Base-by-base conservation (phyloP, 2,797 vertebrate genomes). In the Salmo trutta region DNA sequence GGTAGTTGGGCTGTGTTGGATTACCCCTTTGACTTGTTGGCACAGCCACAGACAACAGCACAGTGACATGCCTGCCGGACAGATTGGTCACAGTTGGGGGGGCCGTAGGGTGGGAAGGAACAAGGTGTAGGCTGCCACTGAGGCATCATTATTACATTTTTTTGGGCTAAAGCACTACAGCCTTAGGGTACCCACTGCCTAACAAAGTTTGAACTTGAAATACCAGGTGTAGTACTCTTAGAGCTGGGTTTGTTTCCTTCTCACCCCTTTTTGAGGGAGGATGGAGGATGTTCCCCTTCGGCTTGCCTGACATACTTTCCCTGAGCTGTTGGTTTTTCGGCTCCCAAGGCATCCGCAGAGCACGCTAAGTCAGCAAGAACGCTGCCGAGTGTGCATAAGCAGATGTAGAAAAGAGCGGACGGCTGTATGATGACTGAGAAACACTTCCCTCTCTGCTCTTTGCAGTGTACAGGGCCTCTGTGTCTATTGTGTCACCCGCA, bases 11-110 rank as follows among this genome's bases (percentile, higher is more conserved):
- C 21, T 24, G n/a, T 64, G 59, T 64, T 64, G 21, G 3, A 27
- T 5, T 64, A 77, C 75, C 66, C 86, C 83, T 83, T 75, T 80
- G 79, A 85, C 82, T 86, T 75, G 75, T 79, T 87, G 88, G 90
- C 80, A 75, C 78, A 78, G 82, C 80, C 75, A 47, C 21, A 76
- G 73, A 83, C 82, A 79, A 80, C 54, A 84, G 87, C 81, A 79
- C 88, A 70, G 87, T 89, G 91, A 78, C 81, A 83, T 90, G 87
- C 83, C 89, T 89, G 86, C 91, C 86, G 79, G 78, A 84, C 93
- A 94, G 92, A 94, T 93, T 94, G 93, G 85, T 75, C 93, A 82
- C 91, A 83, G 92, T 89, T 81, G 90, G 92, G 83, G 74, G 52
- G 77, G 80, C 81, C 76, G 73, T 78, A 78, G 71, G 77, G 77